These are phyloP conservation scores for Calypte anna DNA, from an alignment of 2,113 vertebrate genomes.

Conservation along the genomic window DNA sequence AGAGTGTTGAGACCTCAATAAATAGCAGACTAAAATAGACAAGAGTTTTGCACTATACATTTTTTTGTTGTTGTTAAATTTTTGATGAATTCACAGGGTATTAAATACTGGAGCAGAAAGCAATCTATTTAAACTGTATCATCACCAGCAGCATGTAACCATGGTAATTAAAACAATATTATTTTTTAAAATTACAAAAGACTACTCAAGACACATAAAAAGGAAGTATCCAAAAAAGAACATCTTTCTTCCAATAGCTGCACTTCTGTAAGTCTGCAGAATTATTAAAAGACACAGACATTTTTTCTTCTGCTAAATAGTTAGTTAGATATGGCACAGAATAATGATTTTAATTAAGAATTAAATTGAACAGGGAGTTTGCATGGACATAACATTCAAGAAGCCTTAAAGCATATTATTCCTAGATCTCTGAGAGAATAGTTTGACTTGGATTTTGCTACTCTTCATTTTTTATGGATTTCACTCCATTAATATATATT, in stretches of 20 bases:
- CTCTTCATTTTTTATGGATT: background rate
- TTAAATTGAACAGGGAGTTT: background rate
- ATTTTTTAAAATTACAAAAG: slow-evolving; percentile 41
- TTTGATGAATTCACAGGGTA: slow-evolving; percentile 38
- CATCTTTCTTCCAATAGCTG: slow-evolving; percentile 32
- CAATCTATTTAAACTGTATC: background rate
- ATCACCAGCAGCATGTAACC: background rate
- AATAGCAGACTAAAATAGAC: background rate
- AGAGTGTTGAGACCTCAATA: background rate
- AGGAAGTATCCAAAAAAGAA: slow-evolving; percentile 27
- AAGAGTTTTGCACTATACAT: background rate
- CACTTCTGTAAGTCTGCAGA: slow-evolving; percentile 33
- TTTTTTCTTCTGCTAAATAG: slow-evolving; percentile 22
- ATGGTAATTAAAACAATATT: slow-evolving; percentile 60
- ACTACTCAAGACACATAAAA: slow-evolving; percentile 39
- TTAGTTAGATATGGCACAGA: background rate
- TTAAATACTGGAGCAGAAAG: slow-evolving; percentile 21
- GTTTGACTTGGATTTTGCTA: background rate
- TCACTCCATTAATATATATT: background rate
- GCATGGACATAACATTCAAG: background rate
- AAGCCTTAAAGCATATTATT: background rate
- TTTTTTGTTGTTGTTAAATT: background rate
- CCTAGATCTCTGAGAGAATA: background rate
- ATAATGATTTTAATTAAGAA: slow-evolving; percentile 45
- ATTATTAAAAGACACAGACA: slow-evolving; percentile 43